Percentiles rank a stretch among this genome's conserved stretches.
phyloP scores from a whole-genome alignment of 2,797 vertebrate species.

The Staurois parvus region DNA sequence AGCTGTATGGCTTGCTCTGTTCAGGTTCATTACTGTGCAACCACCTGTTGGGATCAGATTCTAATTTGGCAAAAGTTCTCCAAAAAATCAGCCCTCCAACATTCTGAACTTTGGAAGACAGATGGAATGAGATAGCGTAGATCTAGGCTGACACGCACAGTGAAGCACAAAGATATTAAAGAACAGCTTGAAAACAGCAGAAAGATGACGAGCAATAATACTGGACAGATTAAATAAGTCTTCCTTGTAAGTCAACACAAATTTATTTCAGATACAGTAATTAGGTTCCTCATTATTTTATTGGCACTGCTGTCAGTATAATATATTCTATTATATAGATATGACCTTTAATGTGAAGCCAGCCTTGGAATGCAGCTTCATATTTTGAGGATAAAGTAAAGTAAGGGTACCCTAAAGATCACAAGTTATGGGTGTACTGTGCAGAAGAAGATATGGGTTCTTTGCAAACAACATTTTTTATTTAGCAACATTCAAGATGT shows the following conservation, averaged over 20 bases:
- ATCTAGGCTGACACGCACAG: conserved; percentile 8
- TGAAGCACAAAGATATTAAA: conserved; percentile 15
- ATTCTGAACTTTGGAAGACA: conserved; percentile 49
- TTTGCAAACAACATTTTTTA: background rate
- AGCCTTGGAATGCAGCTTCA: background rate
- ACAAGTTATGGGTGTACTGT: background rate
- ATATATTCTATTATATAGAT: background rate
- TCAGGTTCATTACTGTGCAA: conserved; percentile 28
- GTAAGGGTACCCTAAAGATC: background rate
- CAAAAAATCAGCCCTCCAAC: conserved; percentile 51
- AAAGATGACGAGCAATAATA: background rate
- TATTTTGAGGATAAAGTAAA: background rate
- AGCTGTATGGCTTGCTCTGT: background rate
- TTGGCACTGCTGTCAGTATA: background rate
- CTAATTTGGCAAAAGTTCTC: background rate
- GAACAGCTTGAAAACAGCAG: conserved; percentile 19
- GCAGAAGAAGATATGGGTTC: background rate
- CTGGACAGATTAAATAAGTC: conserved; percentile 3
- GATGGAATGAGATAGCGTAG: conserved; percentile 31
- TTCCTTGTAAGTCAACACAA: background rate
- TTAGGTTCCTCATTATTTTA: background rate
- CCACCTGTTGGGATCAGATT: conserved; percentile 51
- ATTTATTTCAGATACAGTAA: background rate
- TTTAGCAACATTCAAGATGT: no score
- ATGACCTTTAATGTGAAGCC: background rate